Percentiles rank a stretch among this genome's conserved stretches.
Conservation (phyloP, 92 coral and sea anemone genomes). For the Hydrozoanthus gracilis region DNA sequence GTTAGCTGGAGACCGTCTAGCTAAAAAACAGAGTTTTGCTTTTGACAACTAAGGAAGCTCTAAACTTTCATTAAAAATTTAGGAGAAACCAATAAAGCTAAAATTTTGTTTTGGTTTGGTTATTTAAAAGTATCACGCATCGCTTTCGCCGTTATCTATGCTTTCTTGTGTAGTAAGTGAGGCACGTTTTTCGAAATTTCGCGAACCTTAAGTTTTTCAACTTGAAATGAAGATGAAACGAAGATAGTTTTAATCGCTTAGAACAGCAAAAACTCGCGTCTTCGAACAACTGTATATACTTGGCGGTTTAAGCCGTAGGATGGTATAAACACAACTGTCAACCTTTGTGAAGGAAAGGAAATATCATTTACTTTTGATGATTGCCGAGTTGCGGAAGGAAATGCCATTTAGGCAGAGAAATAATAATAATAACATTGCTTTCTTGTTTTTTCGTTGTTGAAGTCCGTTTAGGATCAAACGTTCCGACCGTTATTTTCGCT, state of each 20-base stretch:
- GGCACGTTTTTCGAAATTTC: neutral
- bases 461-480: conserved; percentile 13
- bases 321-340: conserved; percentile 6
- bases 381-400: conserved; percentile 48
- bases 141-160: neutral
- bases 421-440: neutral
- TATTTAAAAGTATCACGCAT: conserved; percentile 20
- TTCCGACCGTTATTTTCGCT: conserved; percentile 26
- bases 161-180: neutral
- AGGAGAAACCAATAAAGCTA: conserved; percentile 22
- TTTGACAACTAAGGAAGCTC: neutral
- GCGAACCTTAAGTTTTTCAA: neutral
- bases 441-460: neutral
- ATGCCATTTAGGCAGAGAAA: neutral
- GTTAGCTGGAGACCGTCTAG: neutral
- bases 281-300: conserved; percentile 16
- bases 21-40: conserved; percentile 6
- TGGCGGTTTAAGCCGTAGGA: neutral
- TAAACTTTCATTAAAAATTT: conserved; percentile 7
- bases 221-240: neutral
- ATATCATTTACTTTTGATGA: conserved; percentile 46
- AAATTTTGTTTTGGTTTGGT: conserved; percentile 20
- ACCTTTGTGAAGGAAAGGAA: conserved; percentile 37
- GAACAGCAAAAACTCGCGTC: neutral
- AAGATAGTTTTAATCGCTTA: neutral